A percentile compares a stretch with the other conserved stretches of the same genome.
These are phyloP conservation scores for Muscicapa adusta DNA, from an alignment of 2,113 vertebrate genomes.

Conservation along the genomic window DNA sequence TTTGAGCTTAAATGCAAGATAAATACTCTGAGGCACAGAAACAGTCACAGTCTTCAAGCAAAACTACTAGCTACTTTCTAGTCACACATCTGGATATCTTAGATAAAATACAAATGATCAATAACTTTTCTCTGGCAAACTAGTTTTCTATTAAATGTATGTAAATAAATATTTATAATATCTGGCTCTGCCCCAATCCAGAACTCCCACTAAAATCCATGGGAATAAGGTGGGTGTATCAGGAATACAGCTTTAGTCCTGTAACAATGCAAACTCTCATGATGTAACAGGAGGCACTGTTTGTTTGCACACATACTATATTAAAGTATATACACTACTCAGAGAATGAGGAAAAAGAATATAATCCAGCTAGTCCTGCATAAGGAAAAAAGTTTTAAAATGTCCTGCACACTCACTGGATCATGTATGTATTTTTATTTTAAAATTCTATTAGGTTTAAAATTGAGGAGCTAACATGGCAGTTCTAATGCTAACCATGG, in stretches of 20 bases:
- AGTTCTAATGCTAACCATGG: neutral
- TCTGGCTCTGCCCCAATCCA: neutral
- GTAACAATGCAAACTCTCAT: neutral
- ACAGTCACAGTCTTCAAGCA: neutral
- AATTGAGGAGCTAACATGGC: neutral
- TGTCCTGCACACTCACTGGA: neutral
- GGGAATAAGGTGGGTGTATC: neutral
- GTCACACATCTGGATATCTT: neutral
- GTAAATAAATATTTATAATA: neutral
- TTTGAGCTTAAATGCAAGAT: neutral
- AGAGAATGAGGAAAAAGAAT: neutral
- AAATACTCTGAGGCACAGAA: neutral
- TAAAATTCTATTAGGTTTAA: neutral
- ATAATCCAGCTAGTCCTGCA: neutral
- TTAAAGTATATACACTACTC: neutral
- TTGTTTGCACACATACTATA: neutral
- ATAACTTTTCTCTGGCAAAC: neutral
- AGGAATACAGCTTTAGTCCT: neutral
- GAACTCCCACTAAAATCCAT: neutral
- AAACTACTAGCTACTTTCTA: neutral
- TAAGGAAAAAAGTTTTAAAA: neutral
- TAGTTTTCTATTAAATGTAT: neutral
- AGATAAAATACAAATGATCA: neutral
- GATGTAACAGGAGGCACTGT: neutral
- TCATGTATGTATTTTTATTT: neutral